Evolutionary conservation across 2,797 vertebrate genomes (phyloP).

Genomic region (Danio tinwini): DNA sequence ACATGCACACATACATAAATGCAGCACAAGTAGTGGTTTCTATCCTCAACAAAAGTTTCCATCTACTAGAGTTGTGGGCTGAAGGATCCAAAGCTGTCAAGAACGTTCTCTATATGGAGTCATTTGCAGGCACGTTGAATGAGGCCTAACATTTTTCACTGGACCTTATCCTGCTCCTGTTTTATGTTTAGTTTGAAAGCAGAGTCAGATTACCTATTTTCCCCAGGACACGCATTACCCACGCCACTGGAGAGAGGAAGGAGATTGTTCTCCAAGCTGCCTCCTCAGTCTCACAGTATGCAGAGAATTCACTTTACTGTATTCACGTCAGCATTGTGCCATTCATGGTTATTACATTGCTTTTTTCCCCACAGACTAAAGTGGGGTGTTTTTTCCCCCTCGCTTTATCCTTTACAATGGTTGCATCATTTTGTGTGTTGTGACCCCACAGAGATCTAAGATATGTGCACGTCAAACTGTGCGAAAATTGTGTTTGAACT

Average conservation of each 20-base stretch:
- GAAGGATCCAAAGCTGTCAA: slow-evolving; percentile 62
- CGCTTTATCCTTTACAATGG: neutral
- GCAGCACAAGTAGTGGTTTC: slow-evolving; percentile 37
- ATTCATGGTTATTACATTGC: neutral
- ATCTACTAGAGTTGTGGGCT: slow-evolving; percentile 68
- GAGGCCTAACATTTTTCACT: slow-evolving; percentile 50
- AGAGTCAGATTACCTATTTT: slow-evolving; percentile 37
- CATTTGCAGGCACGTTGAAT: slow-evolving; percentile 48
- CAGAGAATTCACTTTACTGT: slow-evolving; percentile 8
- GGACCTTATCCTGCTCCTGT: slow-evolving; percentile 45
- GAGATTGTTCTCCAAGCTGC: neutral
- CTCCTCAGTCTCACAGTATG: slow-evolving; percentile 6
- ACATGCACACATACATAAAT: slow-evolving; percentile 13
- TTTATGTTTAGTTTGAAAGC: slow-evolving; percentile 58
- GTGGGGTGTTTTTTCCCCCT: neutral
- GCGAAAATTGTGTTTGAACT: no score
- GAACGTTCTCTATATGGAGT: slow-evolving; percentile 53
- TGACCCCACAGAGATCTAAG: neutral
- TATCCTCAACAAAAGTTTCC: slow-evolving; percentile 66
- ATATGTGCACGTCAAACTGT: neutral
- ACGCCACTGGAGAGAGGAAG: slow-evolving; percentile 12
- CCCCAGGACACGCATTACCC: slow-evolving; percentile 33
- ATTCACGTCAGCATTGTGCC: neutral
- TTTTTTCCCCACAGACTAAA: neutral
- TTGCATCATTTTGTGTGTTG: neutral